Evolutionary conservation across 2,113 vertebrate genomes (phyloP).

Genomic region (Hippotragus niger): DNA sequence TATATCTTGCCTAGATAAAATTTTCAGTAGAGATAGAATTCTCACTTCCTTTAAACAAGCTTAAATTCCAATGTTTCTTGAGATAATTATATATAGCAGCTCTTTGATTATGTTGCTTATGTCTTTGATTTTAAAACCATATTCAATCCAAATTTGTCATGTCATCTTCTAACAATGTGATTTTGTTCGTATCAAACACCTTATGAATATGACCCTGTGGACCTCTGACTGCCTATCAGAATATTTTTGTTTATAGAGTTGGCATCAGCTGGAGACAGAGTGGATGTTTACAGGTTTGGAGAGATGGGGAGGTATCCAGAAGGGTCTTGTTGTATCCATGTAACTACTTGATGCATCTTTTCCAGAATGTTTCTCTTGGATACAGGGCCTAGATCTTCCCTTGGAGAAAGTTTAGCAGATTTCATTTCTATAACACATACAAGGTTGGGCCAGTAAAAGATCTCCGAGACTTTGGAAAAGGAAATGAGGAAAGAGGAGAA

Average conservation of each 20-base stretch:
- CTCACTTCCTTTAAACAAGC: not conserved
- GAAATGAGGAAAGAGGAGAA: not conserved
- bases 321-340: not conserved
- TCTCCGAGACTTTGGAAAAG: not conserved
- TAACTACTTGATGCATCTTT: not conserved
- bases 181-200: not conserved
- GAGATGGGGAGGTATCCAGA: not conserved
- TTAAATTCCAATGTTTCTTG: not conserved
- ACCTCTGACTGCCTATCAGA: not conserved
- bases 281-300: not conserved
- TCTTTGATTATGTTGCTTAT: not conserved
- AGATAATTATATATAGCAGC: not conserved
- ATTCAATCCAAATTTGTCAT: not conserved
- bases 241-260: not conserved
- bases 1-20: not conserved
- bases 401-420: not conserved
- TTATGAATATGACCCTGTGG: not conserved
- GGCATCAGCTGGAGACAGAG: not conserved
- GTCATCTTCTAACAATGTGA: not conserved
- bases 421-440: not conserved
- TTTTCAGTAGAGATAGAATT: not conserved
- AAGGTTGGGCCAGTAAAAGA: not conserved
- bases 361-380: not conserved
- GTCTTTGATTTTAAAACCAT: conserved; percentile 6
- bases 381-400: not conserved